Evolutionary conservation across 2,888 invertebrate genomes (phyloP), one percentile per base, ranked within the genome.

Genomic region (Sinohyriopsis cumingii): DNA sequence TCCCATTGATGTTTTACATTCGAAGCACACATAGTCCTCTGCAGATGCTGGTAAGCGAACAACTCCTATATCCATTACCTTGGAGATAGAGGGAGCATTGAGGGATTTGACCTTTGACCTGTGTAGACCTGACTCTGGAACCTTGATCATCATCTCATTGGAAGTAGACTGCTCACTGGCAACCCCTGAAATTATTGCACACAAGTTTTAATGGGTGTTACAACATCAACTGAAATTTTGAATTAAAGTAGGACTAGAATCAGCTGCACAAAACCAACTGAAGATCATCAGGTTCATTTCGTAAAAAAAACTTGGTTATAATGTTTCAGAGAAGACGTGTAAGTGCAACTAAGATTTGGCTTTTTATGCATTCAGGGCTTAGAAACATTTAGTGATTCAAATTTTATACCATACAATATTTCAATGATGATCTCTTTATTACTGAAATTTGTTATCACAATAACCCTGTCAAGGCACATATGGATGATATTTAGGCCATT

Each of bases 1-100:
- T 7, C 80, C 77, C 86, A 90, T 88, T 6, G 79, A 68, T 70
- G 80, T 83, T 65, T 86, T 83, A 75, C 90, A 90, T 72, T 90
- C 90, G 19, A 86, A 75, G 77, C 90, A 90, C 28, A 73, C 76
- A 9, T 75, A 61, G n/a, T 67, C 74, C 25, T 76, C 71, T 1
- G 84, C 78, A 18, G 63, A 70, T 0, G 62, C 45, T 0, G 84
- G 82, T 45, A 85, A 74, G 20, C 67, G 68, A 4, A 85, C 73
- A 3, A 78, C 79, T 5, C 82, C 75, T 55, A 82, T 82, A 64
- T 86, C 86, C 63, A 77, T 74, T 1, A 84, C 81, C 68, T 88
- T 86, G 65, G 81, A 79, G 25, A 83, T 77, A 0, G 84, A 77
- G 1, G 87, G 88, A 0, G 86, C 88, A 73, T 89, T 89, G 33